Evolutionary conservation across 2,113 vertebrate genomes (phyloP), one percentile per base, ranked within the genome.

Genomic region (Donacobius atricapilla): DNA sequence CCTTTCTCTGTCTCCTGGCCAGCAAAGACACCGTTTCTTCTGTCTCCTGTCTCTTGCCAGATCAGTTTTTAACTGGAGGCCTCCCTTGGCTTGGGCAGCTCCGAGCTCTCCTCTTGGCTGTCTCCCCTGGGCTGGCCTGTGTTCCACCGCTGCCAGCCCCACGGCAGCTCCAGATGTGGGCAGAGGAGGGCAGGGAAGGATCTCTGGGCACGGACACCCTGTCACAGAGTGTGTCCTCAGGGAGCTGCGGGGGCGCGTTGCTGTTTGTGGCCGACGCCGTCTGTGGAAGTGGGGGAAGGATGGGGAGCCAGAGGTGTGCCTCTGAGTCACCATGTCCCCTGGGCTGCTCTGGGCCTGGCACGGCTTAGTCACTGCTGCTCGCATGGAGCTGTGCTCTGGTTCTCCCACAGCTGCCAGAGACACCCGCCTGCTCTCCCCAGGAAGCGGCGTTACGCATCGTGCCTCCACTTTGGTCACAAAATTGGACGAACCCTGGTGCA

Each of bases 401-500:
- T 58, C 60, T 21, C 24, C 6, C 44, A 11, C 4, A 1, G 23
- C 65, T 64, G 50, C 51, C 3, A 33, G 69, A 0, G 0, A 44
- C 78, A 58, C 15, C 17, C 4, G 0, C 40, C 50, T 69, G 54
- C 39, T 51, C 44, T 77, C 35, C 48, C 24, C 50, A 15, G 40
- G 15, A 80, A 64, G 22, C 3, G 1, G 1, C 14, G 0, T 0
- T 12, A 14, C 15, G 40, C 15, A 15, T 42, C 0, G 2, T 22
- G 50, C 15, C 66, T 48, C 35, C 20, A 51, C 9, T 21, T 37
- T 56, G 1, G 33, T n/a, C 15, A 6, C 1, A 0, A n/a, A n/a
- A n/a, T n/a, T n/a, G n/a, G n/a, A n/a, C n/a, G n/a, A n/a, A n/a
- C n/a, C n/a, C 10, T 10, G 51, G 11, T 2, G 2, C 28, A 24